Conservation (phyloP, 2,113 vertebrate genomes). For the Microtus richardsoni region DNA sequence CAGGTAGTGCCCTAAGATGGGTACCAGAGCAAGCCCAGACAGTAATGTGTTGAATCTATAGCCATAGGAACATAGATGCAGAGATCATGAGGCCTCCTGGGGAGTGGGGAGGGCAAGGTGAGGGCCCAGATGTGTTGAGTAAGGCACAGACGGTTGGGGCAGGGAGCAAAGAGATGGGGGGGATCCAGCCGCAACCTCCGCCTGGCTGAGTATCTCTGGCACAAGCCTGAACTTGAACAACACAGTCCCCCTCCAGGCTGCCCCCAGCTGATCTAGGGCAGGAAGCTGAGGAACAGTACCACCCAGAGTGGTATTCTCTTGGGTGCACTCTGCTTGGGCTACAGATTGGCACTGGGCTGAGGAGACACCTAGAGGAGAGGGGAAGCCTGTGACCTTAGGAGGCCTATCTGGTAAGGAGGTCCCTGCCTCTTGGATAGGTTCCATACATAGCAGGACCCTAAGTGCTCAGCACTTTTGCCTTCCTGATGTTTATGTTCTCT, state of each 20-base stretch:
- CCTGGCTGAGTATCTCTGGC: background rate
- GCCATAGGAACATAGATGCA: background rate
- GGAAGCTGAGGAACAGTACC: too few relatives aligned
- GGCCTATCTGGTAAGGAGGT: background rate
- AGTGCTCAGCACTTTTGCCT: background rate
- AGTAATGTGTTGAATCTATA: rapidly evolving
- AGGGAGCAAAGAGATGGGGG: background rate
- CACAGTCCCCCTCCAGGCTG: too few relatives aligned
- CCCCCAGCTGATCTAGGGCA: too few relatives aligned
- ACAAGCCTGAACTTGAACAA: background rate
- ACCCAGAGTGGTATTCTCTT: rapidly evolving
- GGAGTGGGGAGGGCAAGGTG: background rate
- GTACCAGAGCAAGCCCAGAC: background rate
- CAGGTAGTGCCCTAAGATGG: background rate
- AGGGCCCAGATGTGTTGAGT: background rate
- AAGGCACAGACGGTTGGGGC: background rate
- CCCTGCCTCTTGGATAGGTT: background rate
- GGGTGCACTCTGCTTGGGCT: background rate
- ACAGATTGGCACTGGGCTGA: background rate
- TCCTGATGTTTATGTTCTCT: background rate
- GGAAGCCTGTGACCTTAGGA: background rate
- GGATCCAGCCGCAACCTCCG: background rate
- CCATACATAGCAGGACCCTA: background rate
- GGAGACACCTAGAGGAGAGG: background rate
- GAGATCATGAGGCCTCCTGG: background rate